Evolutionary conservation across 92 coral and sea anemone species (phyloP).

Genomic region (Plumapathes pennacea): DNA sequence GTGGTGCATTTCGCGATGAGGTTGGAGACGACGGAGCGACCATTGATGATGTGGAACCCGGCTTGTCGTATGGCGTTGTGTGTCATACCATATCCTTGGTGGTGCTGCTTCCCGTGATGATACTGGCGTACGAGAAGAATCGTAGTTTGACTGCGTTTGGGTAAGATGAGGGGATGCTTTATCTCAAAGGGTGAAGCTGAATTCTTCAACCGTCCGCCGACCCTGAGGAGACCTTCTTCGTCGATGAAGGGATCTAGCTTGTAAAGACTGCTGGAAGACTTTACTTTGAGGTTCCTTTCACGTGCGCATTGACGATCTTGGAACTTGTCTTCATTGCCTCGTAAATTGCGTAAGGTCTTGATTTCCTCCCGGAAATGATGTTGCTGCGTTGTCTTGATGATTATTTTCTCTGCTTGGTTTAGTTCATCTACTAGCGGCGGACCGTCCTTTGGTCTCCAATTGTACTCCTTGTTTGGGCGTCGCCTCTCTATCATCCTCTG

Average conservation of each 20-base stretch:
- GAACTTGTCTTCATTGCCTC: too few relatives aligned
- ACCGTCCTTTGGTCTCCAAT: slow-evolving; percentile 36
- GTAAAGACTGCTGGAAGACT: slow-evolving; percentile 13
- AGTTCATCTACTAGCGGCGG: too few relatives aligned
- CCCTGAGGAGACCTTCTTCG: slow-evolving; percentile 19
- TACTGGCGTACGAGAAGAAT: slow-evolving; percentile 11
- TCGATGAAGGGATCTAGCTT: slow-evolving; percentile 25
- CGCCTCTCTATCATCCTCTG: slow-evolving; percentile 35
- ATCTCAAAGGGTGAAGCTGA: slow-evolving; percentile 1
- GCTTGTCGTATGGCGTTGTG: slow-evolving; percentile 33
- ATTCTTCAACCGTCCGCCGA: slow-evolving; percentile 23
- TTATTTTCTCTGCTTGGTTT: too few relatives aligned
- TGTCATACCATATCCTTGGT: slow-evolving; percentile 29
- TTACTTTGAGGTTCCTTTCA: background rate
- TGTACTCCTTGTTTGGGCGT: slow-evolving; percentile 21
- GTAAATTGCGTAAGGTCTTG: too few relatives aligned
- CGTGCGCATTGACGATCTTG: slow-evolving; percentile 5
- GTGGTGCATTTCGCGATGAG: slow-evolving; percentile 15
- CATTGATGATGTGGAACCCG: slow-evolving; percentile 17
- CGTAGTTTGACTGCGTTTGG: slow-evolving; percentile 11
- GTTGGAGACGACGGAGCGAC: slow-evolving; percentile 20
- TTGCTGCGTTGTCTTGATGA: too few relatives aligned
- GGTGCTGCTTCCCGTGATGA: slow-evolving; percentile 36
- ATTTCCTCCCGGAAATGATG: too few relatives aligned
- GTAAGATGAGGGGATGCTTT: slow-evolving; percentile 20